phyloP scores from a whole-genome alignment of 2,888 invertebrate genomes.

The Limenitis arthemis region DNA sequence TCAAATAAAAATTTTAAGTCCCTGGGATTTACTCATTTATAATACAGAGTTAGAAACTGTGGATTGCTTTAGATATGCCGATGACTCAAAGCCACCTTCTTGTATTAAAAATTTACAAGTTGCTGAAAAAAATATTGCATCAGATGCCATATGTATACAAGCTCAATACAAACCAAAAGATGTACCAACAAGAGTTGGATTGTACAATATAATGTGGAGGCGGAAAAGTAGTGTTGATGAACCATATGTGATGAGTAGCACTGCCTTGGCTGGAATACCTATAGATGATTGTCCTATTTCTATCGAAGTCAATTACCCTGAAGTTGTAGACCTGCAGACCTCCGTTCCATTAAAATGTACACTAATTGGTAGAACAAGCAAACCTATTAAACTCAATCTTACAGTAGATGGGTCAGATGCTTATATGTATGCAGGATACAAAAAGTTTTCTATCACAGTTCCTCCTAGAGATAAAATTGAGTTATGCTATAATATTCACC shows the following conservation, averaged over 20 bases:
- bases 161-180: constrained; percentile 60
- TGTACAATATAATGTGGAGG: constrained; percentile 63
- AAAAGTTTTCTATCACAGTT: constrained; percentile 78
- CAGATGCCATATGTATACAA: constrained; percentile 58
- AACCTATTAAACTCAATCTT: constrained; percentile 80
- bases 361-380: constrained; percentile 79
- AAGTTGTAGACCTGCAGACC: constrained; percentile 81
- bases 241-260: constrained; percentile 66
- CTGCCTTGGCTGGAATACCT: constrained; percentile 67
- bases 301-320: constrained; percentile 76
- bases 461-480: constrained; percentile 75
- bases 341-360: constrained; percentile 80
- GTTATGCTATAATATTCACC: constrained; percentile 84
- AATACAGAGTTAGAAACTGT: constrained; percentile 76
- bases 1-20: constrained; percentile 77
- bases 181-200: constrained; percentile 51
- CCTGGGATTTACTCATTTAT: constrained; percentile 78
- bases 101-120: constrained; percentile 55
- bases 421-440: constrained; percentile 96
- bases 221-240: constrained; percentile 41
- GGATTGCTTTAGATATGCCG: constrained; percentile 51
- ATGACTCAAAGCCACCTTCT: constrained; percentile 43
- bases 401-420: constrained; percentile 88
- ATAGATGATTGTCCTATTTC: constrained; percentile 75
- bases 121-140: constrained; percentile 53